These are phyloP conservation scores for Ophion ellenae DNA, from an alignment of 2,888 invertebrate genomes.

Conservation along the genomic window DNA sequence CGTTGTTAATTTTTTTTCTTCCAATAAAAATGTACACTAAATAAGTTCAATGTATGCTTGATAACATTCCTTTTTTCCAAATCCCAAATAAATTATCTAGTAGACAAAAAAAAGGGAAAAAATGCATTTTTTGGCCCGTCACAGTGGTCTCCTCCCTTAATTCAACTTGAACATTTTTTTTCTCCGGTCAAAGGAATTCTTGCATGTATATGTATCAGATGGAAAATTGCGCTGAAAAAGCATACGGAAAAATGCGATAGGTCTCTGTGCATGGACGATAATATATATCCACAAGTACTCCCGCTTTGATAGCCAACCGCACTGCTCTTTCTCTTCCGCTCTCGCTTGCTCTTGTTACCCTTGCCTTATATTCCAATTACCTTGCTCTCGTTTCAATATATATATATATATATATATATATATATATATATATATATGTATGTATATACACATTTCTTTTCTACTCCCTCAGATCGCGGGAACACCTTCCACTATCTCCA, in stretches of 20 bases:
- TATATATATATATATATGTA: background rate
- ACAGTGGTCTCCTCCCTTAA: background rate
- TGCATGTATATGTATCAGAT: background rate
- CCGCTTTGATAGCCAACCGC: conserved; percentile 16
- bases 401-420: background rate
- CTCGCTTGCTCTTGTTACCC: background rate
- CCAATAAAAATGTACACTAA: too few species aligned
- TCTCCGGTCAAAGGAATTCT: background rate
- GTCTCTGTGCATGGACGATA: background rate
- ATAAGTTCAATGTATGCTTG: too few species aligned
- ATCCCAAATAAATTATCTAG: too few species aligned
- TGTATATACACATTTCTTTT: background rate
- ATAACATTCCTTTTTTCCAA: too few species aligned
- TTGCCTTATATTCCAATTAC: conserved; percentile 35
- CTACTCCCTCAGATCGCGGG: conserved; percentile 9
- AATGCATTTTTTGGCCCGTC: too few species aligned
- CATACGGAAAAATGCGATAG: background rate
- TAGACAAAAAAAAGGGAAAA: too few species aligned
- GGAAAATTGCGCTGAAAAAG: conserved; percentile 7
- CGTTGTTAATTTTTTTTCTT: too few species aligned
- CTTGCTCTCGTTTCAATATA: background rate
- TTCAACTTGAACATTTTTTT: background rate
- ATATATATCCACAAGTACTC: conserved; percentile 12
- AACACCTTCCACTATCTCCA: conserved; percentile 41
- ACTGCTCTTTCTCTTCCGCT: background rate